phyloP scores from a whole-genome alignment of 2,797 vertebrate species.

The Tiaroga cobitis region DNA sequence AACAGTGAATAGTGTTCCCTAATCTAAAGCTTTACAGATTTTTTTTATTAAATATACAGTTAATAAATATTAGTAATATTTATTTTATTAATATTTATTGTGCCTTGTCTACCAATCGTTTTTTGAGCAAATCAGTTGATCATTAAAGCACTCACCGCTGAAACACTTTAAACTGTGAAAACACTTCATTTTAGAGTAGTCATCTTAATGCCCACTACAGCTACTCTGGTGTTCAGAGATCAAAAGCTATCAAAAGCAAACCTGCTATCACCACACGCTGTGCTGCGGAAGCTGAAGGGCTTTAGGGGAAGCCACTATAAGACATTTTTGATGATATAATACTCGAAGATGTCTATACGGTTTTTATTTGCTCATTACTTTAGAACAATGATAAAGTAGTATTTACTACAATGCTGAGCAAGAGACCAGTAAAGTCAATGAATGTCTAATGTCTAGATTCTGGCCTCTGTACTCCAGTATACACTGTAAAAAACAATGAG shows the following conservation, averaged over 20 bases:
- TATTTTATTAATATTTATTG: not conserved
- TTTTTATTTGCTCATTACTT: not conserved
- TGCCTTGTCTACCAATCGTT: not conserved
- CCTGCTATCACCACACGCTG: constrained; percentile 5
- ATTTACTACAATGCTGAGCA: not conserved
- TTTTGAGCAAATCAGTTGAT: not conserved
- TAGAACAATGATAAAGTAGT: not conserved
- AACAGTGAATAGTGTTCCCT: not conserved
- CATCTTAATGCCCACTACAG: constrained; percentile 27
- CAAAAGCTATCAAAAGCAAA: constrained; percentile 30
- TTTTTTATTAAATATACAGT: not conserved
- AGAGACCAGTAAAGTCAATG: not conserved
- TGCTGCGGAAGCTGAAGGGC: constrained; percentile 12
- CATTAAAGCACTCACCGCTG: not conserved
- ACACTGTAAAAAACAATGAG: too few relatives aligned
- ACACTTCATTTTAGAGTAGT: constrained; percentile 20
- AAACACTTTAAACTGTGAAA: constrained; percentile 29
- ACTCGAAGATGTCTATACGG: not conserved
- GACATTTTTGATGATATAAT: constrained; percentile 32
- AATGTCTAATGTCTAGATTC: not conserved
- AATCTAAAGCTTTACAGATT: not conserved
- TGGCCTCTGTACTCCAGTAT: not conserved
- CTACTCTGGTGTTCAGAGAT: constrained; percentile 22
- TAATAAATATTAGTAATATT: not conserved
- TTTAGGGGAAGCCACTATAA: not conserved